A percentile compares a stretch with the other conserved stretches of the same genome.
phyloP scores from a whole-genome alignment of 2,113 vertebrate genomes.

The Pelodiscus sinensis region DNA sequence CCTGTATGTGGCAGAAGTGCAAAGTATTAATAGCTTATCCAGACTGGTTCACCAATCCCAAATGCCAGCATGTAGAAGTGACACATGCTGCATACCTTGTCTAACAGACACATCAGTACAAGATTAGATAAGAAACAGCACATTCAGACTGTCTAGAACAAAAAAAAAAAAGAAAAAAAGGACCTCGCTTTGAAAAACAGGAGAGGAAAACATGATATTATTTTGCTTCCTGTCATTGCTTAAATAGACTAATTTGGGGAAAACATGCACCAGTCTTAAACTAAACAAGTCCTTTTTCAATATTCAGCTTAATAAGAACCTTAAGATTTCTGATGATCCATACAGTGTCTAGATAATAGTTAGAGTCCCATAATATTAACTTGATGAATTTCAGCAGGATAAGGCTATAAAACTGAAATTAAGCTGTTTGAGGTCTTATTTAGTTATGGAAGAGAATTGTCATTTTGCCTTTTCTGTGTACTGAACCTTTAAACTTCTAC shows the following conservation, averaged over 20 bases:
- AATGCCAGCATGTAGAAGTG: neutral
- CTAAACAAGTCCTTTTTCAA: neutral
- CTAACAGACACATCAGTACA: neutral
- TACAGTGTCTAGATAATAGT: neutral
- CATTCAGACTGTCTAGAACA: neutral
- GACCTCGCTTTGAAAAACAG: conserved; percentile 1
- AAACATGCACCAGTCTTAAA: neutral
- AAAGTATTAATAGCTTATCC: neutral
- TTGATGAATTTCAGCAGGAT: neutral
- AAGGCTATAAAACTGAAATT: neutral
- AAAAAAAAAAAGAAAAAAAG: neutral
- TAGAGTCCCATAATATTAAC: neutral
- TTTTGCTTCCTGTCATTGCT: neutral
- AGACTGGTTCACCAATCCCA: conserved; percentile 9
- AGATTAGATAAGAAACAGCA: conserved; percentile 22
- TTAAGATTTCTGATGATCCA: neutral
- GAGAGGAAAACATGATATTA: neutral
- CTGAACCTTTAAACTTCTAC: neutral
- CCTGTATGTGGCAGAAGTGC: fast-evolving
- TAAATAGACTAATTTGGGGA: neutral
- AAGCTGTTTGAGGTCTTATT: neutral
- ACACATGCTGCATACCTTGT: conserved; percentile 5
- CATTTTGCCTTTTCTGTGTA: neutral
- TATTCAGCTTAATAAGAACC: neutral
- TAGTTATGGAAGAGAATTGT: fast-evolving